Evolutionary conservation across 2,888 invertebrate genomes (phyloP).

Genomic region (Pantelozetes paolii): DNA sequence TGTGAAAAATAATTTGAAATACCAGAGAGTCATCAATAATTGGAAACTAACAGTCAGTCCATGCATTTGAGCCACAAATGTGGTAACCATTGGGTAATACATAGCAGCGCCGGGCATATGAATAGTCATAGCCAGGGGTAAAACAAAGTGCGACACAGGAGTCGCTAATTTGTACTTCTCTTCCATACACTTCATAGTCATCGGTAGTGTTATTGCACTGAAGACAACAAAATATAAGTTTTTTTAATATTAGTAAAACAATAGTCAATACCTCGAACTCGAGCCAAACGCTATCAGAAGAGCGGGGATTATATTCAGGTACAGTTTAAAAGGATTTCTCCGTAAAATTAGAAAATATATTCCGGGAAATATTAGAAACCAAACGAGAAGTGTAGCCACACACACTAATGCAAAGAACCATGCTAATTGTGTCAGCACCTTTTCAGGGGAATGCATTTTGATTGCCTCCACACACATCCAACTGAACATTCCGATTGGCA

Average conservation of each 20-base stretch:
- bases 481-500: slow-evolving; percentile 41
- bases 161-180: slow-evolving; percentile 17
- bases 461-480: slow-evolving; percentile 40
- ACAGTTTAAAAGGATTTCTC: slow-evolving; percentile 27
- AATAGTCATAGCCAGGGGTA: slow-evolving; percentile 40
- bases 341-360: slow-evolving; percentile 11
- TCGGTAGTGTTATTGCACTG: slow-evolving; percentile 40
- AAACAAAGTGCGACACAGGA: slow-evolving; percentile 19
- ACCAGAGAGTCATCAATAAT: slow-evolving; percentile 22
- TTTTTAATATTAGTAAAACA: background rate
- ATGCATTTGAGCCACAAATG: slow-evolving; percentile 41
- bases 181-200: slow-evolving; percentile 41
- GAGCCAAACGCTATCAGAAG: slow-evolving; percentile 32
- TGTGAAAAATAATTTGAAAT: too few relatives aligned
- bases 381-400: background rate
- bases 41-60: background rate
- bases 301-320: slow-evolving; percentile 29
- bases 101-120: slow-evolving; percentile 39
- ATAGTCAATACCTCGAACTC: slow-evolving; percentile 1
- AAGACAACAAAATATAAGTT: background rate
- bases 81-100: slow-evolving; percentile 28
- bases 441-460: slow-evolving; percentile 26
- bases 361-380: slow-evolving; percentile 22
- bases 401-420: background rate
- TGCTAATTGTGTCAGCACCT: slow-evolving; percentile 1